These are phyloP conservation scores for Astyanax mexicanus DNA, from an alignment of 2,797 vertebrate species.

Conservation along the genomic window DNA sequence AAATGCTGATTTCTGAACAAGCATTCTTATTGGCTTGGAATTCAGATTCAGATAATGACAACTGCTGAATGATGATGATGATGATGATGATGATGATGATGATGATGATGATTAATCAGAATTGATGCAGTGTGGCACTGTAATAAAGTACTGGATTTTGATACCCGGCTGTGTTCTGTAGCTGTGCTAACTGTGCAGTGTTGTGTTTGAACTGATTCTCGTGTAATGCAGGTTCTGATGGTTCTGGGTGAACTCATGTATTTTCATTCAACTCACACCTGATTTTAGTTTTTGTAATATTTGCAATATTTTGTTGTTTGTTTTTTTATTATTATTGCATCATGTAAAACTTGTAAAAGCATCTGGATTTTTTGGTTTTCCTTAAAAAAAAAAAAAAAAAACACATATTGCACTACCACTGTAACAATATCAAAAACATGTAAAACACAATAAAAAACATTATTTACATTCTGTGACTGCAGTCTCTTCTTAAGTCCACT, in stretches of 20 bases:
- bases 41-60: no score
- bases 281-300: slow-evolving; percentile 1
- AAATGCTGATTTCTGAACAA: no score
- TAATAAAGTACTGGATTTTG: neutral
- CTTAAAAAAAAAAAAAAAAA: slow-evolving; percentile 58
- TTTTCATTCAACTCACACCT: slow-evolving; percentile 6
- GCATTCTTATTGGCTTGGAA: no score
- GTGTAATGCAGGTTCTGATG: neutral
- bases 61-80: no score
- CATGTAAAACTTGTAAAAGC: slow-evolving; percentile 27
- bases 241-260: no score
- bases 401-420: slow-evolving; percentile 50
- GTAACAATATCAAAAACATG: slow-evolving; percentile 58
- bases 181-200: no score
- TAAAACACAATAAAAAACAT: slow-evolving; percentile 55
- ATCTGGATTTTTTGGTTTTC: slow-evolving; percentile 36
- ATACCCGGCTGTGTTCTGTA: neutral
- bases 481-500: slow-evolving; percentile 40
- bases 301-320: neutral
- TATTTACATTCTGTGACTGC: slow-evolving; percentile 67
- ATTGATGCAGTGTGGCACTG: neutral
- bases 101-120: no score
- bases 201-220: neutral
- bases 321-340: slow-evolving; percentile 54
- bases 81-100: no score